Evolutionary conservation across 2,113 vertebrate genomes (phyloP).

Genomic region (Kryptolebias marmoratus): DNA sequence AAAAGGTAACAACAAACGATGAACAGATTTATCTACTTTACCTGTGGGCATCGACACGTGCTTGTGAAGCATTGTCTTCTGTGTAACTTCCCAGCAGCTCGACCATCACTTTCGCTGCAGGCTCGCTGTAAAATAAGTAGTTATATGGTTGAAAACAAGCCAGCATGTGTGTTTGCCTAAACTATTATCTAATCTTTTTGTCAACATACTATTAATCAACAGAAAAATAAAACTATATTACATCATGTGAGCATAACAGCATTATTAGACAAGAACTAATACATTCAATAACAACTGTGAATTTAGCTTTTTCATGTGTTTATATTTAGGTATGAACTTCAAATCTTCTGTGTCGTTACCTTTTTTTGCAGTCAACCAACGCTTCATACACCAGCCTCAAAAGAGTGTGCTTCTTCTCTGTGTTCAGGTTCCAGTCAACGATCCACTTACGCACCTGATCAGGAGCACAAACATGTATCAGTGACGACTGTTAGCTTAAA

Average conservation of each 20-base stretch:
- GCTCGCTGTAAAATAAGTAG: constrained; percentile 80
- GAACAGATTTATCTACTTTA: constrained; percentile 48
- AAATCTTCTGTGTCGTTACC: constrained; percentile 75
- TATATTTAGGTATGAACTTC: neutral
- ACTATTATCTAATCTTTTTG: neutral
- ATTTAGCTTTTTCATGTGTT: neutral
- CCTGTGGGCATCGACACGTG: constrained; percentile 96
- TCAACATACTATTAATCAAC: neutral
- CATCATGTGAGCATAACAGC: neutral
- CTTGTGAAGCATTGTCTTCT: constrained; percentile 98
- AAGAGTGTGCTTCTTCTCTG: constrained; percentile 94
- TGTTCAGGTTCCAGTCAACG: constrained; percentile 93
- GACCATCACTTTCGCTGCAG: constrained; percentile 98
- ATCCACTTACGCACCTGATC: constrained; percentile 97
- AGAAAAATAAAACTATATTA: neutral
- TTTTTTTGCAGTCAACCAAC: constrained; percentile 96
- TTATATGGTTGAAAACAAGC: constrained; percentile 16
- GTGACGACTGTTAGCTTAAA: too few relatives aligned
- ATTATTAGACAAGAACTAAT: neutral
- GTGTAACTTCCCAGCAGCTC: constrained; percentile 98
- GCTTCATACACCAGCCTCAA: constrained; percentile 95
- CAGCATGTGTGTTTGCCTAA: too few relatives aligned
- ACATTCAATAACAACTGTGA: neutral
- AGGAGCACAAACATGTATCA: constrained; percentile 18
- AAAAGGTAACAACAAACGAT: neutral